A percentile compares a stretch with the other conserved stretches of the same genome.
phyloP scores from a whole-genome alignment of 2,888 invertebrate genomes.

The Chromoteleia sp. region DNA sequence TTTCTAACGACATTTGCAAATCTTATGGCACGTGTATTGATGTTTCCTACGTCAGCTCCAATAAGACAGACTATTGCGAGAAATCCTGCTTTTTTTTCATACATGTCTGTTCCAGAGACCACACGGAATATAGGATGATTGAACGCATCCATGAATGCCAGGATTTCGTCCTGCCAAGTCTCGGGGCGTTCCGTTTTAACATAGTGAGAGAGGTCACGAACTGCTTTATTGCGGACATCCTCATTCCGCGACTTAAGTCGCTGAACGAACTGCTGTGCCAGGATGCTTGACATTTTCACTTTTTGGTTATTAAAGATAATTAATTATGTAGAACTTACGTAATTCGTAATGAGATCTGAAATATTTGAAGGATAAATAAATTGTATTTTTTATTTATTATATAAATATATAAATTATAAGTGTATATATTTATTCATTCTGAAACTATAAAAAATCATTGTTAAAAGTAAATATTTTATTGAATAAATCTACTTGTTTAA shows the following conservation, averaged over 20 bases:
- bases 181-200: conserved; percentile 96
- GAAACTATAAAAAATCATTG: too few species aligned
- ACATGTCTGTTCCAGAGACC: conserved; percentile 96
- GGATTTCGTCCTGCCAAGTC: conserved; percentile 95
- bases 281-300: conserved; percentile 86
- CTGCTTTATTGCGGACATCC: conserved; percentile 93
- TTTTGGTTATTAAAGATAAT: background rate
- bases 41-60: conserved; percentile 96
- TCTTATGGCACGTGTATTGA: conserved; percentile 94
- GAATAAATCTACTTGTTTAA: too few species aligned
- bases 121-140: conserved; percentile 98
- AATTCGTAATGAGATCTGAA: conserved; percentile 2
- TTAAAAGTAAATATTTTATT: too few species aligned
- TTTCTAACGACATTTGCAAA: conserved; percentile 97
- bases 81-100: conserved; percentile 98
- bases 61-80: conserved; percentile 97
- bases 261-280: conserved; percentile 92
- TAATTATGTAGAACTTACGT: conserved; percentile 14
- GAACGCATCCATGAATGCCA: conserved; percentile 96
- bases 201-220: conserved; percentile 95
- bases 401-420: too few species aligned
- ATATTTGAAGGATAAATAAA: background rate
- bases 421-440: too few species aligned
- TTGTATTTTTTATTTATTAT: too few species aligned
- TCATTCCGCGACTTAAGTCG: conserved; percentile 95